Evolutionary conservation across 35 echinoderm and acorn worm species (phyloP), one percentile per base, ranked within the genome.

Genomic region (Amphiura filiformis): DNA sequence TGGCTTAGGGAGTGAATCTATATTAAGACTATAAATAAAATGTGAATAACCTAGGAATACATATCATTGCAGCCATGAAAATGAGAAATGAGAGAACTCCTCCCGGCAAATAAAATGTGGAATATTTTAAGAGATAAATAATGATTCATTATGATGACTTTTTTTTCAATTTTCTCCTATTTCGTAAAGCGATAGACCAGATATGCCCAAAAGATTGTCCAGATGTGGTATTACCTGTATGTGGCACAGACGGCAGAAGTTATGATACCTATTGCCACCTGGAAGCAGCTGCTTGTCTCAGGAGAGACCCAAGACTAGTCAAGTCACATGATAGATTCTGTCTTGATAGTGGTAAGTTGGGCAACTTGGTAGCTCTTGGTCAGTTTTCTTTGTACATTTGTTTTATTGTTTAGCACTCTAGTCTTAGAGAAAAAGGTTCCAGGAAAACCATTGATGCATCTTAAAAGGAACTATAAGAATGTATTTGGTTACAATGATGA

Each of bases 161-260:
- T 47, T 9, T 17, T 65, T 61, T 85, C 70, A 14, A 35, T 65
- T 65, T 64, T 65, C 0, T 90, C 35, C 35, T 1, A 26, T 37
- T 61, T 89, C n/a, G n/a, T n/a, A 42, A 35, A 44, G 75, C 75
- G 85, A 82, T 91, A 13, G n/a, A 79, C 18, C 42, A 77, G 37
- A 34, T 57, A 13, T 91, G 89, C 49, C 89, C 89, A 3, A 38
- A 80, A 52, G 39, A 78, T 33, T 91, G 89, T 39, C 89, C 89
- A 4, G 76, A 84, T 52, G 26, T 91, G n/a, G 65, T 84, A 7
- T 52, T 79, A 26, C 89, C 89, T 15, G 82, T 91, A 15, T 91
- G 89, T 39, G 89, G 89, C 31, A 85, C 78, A 85, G 89, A 91
- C 38, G 82, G 82, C 11, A 39, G 40, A 17, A 78, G 75, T 32